Evolutionary conservation across 2,113 vertebrate species (phyloP), one percentile per base, ranked within the genome.

Genomic region (Acinonyx jubatus): DNA sequence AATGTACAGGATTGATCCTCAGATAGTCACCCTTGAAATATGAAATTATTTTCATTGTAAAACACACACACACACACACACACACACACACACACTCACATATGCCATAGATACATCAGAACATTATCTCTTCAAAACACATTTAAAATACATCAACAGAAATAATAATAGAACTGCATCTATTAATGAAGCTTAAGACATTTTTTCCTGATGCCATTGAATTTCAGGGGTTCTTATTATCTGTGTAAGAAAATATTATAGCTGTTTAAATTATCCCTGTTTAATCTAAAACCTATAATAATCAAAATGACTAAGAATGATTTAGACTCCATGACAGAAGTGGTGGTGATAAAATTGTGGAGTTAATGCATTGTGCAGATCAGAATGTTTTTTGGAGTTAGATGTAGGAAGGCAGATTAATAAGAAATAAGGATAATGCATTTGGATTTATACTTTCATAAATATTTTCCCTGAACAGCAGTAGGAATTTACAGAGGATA

Each of bases 161-260:
- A 79, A 27, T 81, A 52, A 95, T 96, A n/a, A 79, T 63, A 94
- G 23, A 96, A 68, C 29, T 94, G 12, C 2, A 57, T 83, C 57
- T 94, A 25, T 84, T 95, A 94, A 94, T 69, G 79, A 95, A 95
- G 66, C 68, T 89, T 65, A 95, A 38, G 36, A 41, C 12, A 69
- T 76, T 90, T 88, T 96, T 73, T 71, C 31, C 41, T 86, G 66
- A 92, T 52, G 66, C 19, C 19, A 81, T 65, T 91, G 92, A 81
- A 81, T 97, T 94, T 97, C 55, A 78, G 29, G 57, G 14, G 4
- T 83, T 93, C n/a, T 97, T 97, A 74, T 93, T 91, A 95, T 85
- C 18, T 93, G 5, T 89, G 14, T 89, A 38, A 91, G 48, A 96
- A 97, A 76, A 94, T 89, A 85, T 41, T 68, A 81, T 38, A 84